Evolutionary conservation across 2,888 invertebrate species (phyloP), one percentile per base, ranked within the genome.

Genomic region (Trachelus tabidus): DNA sequence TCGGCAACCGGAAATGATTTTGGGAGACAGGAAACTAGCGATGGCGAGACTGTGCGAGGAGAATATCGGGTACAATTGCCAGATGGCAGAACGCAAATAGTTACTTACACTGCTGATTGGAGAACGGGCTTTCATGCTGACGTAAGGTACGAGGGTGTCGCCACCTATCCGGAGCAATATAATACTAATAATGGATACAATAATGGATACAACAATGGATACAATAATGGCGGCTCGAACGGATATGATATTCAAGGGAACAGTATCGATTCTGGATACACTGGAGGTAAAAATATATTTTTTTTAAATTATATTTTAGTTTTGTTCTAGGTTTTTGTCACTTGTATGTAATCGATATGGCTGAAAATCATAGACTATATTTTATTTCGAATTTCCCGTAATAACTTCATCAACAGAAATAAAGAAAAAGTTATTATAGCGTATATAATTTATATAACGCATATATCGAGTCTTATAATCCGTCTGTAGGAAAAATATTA

Each of bases 21-120:
- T 91, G 94, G 94, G 73, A 93, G 96, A 77, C 93, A 94, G 34
- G 96, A 96, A 89, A 92, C 92, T 56, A 95, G 95, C 74, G 96
- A 96, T 85, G 96, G 96, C 0, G 95, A 96, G 87, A 95, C 94
- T 79, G 94, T 94, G 1, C 92, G 93, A 73, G 94, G 94, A 34
- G 94, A 94, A 87, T 94, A 94, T 90, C 91, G 94, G 73, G 94
- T 94, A 1, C 93, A 93, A 71, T 92, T 95, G 80, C 92, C 94
- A 88, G 94, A 95, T 85, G 94, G 94, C 68, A 92, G 94, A 76
- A 93, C 93, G 31, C 94, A 94, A 90, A 94, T 94, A 83, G 96
- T 96, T 76, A 95, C 95, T 0, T 96, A 96, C 92, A 95, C 95
- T 85, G 96, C 96, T 0, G 96, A 96, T 87, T 96, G 96, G 96